Evolutionary conservation across 2,888 invertebrate species (phyloP).

Genomic region (Zeuzera pyrina): DNA sequence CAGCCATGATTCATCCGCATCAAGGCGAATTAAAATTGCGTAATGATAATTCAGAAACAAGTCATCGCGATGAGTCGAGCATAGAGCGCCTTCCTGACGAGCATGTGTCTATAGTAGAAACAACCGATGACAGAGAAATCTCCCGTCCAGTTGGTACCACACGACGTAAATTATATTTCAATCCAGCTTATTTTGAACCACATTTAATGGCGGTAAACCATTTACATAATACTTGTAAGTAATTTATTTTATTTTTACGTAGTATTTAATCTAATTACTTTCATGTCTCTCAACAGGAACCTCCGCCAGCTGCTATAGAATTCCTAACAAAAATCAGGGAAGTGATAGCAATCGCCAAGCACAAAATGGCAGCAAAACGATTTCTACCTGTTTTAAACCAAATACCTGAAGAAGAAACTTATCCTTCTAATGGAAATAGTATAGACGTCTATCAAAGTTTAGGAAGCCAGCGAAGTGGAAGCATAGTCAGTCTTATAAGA

Average conservation of each 20-base stretch:
- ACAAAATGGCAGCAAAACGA: conserved; percentile 87
- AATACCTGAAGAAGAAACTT: conserved; percentile 86
- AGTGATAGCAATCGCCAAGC: conserved; percentile 91
- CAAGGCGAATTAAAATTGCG: conserved; percentile 44
- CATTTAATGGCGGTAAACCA: conserved; percentile 82
- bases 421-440: conserved; percentile 58
- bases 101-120: conserved; percentile 89
- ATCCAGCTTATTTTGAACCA: conserved; percentile 93
- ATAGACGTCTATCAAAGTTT: conserved; percentile 59
- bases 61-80: conserved; percentile 67
- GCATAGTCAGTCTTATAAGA: conserved; percentile 73
- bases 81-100: conserved; percentile 86
- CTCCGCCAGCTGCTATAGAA: conserved; percentile 91
- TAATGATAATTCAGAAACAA: conserved; percentile 39
- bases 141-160: conserved; percentile 79
- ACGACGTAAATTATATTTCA: conserved; percentile 87
- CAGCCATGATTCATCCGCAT: conserved; percentile 81
- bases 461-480: conserved; percentile 69
- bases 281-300: conserved; percentile 77
- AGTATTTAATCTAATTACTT: too few species aligned
- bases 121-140: conserved; percentile 80
- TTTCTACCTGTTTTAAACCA: conserved; percentile 84
- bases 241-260: conserved; percentile 7
- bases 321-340: conserved; percentile 91
- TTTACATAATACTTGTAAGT: not conserved